A percentile compares a stretch with the other conserved stretches of the same genome.
Conservation (phyloP, 2,888 invertebrate species). For the Nectonema munidae region DNA sequence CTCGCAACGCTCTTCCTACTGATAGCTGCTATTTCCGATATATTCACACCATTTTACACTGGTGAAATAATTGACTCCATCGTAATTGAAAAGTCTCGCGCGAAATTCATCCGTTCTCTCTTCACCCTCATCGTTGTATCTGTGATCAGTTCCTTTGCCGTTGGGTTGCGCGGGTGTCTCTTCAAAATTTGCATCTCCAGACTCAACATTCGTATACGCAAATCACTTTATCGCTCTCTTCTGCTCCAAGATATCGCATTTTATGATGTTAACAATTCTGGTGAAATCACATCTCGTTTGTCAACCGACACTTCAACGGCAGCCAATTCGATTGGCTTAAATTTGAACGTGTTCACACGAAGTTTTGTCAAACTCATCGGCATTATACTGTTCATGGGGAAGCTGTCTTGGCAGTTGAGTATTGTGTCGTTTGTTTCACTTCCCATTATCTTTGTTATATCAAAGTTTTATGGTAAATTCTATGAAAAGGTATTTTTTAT, state of each 20-base stretch:
- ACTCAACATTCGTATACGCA: slow-evolving; percentile 22
- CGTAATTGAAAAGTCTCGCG: slow-evolving; percentile 22
- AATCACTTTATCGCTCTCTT: slow-evolving; percentile 21
- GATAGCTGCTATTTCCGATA: slow-evolving; percentile 19
- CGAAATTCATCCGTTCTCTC: slow-evolving; percentile 20
- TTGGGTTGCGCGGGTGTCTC: slow-evolving; percentile 22
- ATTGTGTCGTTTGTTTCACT: slow-evolving; percentile 24
- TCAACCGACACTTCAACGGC: slow-evolving; percentile 25
- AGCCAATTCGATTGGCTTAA: slow-evolving; percentile 24
- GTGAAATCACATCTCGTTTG: slow-evolving; percentile 31
- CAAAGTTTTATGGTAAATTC: slow-evolving; percentile 24
- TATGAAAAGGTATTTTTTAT: slow-evolving; percentile 22
- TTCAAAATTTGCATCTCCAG: slow-evolving; percentile 22
- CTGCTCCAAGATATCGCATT: slow-evolving; percentile 24
- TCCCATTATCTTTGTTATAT: slow-evolving; percentile 23
- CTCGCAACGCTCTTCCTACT: slow-evolving; percentile 8
- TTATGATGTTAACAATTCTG: slow-evolving; percentile 23
- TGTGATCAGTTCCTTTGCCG: slow-evolving; percentile 18
- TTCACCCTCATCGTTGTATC: slow-evolving; percentile 21
- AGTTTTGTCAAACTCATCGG: slow-evolving; percentile 24
- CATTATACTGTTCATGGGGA: slow-evolving; percentile 24
- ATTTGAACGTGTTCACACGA: slow-evolving; percentile 24
- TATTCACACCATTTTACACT: slow-evolving; percentile 25
- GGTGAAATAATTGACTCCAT: slow-evolving; percentile 24
- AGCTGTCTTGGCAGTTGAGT: slow-evolving; percentile 24